These are phyloP conservation scores for Tenualosa thibaudeaui DNA, from an alignment of 2,797 vertebrate genomes.

Conservation along the genomic window DNA sequence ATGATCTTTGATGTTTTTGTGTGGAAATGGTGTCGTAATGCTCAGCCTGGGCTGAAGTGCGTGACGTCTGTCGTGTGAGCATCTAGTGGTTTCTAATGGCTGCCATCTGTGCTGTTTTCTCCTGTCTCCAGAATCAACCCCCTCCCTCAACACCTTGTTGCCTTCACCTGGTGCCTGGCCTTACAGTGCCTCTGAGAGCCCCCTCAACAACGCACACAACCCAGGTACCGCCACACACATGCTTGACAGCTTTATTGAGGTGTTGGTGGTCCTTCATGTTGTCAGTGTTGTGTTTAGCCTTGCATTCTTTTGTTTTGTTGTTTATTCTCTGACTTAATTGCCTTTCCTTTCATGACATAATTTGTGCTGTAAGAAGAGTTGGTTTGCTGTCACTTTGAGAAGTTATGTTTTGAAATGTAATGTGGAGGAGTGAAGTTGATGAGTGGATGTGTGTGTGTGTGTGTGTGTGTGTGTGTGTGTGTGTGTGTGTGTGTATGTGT, in stretches of 20 bases:
- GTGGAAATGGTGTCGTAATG: neutral
- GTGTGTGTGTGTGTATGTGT: too few relatives aligned
- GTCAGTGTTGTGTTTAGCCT: neutral
- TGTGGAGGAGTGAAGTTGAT: neutral
- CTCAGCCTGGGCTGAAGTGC: neutral
- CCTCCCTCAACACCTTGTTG: constrained; percentile 97
- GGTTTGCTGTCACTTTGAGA: too few relatives aligned
- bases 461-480: too few relatives aligned
- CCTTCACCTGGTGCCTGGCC: constrained; percentile 97
- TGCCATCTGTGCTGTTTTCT: neutral
- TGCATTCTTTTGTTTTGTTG: neutral
- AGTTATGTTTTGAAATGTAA: too few relatives aligned
- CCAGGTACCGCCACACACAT: constrained; percentile 72
- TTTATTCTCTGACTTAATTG: too few relatives aligned
- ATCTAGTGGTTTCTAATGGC: neutral
- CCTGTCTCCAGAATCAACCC: constrained; percentile 80
- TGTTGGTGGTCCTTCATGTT: neutral
- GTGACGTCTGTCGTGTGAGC: neutral
- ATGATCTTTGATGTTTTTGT: neutral
- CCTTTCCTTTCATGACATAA: too few relatives aligned
- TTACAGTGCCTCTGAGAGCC: constrained; percentile 94
- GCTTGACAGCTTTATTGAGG: neutral
- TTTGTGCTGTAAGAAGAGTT: too few relatives aligned
- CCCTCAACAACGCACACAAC: constrained; percentile 89
- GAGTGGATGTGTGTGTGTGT: too few relatives aligned